Percentiles rank a stretch among this genome's conserved stretches.
phyloP scores from a whole-genome alignment of 2,113 vertebrate species.

The Megaleporinus macrocephalus region DNA sequence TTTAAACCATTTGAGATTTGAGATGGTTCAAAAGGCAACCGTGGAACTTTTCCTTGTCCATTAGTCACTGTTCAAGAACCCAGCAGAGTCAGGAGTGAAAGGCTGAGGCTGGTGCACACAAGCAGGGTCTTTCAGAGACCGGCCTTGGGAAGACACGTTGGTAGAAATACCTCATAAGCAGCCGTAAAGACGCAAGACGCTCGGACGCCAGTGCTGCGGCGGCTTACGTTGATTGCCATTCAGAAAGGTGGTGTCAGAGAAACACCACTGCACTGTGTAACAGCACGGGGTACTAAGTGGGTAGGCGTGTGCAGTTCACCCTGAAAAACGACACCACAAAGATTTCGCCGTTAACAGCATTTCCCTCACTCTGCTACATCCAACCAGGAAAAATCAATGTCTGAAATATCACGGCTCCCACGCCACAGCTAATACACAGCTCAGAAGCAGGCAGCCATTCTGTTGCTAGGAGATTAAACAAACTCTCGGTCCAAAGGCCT shows the following conservation, averaged over 20 bases:
- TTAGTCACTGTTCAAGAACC: constrained; percentile 40
- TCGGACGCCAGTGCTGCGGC: not conserved
- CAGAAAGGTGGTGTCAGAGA: not conserved
- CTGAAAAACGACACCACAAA: not conserved
- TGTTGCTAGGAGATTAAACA: constrained; percentile 45
- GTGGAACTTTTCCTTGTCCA: constrained; percentile 46
- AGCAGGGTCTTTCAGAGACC: not conserved
- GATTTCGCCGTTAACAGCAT: not conserved
- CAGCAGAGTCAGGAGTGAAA: not conserved
- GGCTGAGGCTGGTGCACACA: not conserved
- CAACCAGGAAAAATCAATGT: not conserved
- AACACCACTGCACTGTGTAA: not conserved
- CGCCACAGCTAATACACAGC: constrained; percentile 2
- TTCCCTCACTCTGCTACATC: not conserved
- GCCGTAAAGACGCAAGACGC: not conserved
- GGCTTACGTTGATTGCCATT: not conserved
- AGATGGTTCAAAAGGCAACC: constrained; percentile 4
- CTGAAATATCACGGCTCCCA: constrained; percentile 7
- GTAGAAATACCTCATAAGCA: not conserved
- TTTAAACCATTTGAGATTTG: no score
- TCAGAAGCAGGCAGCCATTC: not conserved
- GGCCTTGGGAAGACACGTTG: not conserved
- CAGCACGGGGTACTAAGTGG: not conserved
- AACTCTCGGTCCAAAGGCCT: constrained; percentile 16
- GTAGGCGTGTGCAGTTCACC: not conserved